These are phyloP conservation scores for Cotesia vestalis DNA, from an alignment of 1,140 invertebrate genomes.

Conservation along the genomic window DNA sequence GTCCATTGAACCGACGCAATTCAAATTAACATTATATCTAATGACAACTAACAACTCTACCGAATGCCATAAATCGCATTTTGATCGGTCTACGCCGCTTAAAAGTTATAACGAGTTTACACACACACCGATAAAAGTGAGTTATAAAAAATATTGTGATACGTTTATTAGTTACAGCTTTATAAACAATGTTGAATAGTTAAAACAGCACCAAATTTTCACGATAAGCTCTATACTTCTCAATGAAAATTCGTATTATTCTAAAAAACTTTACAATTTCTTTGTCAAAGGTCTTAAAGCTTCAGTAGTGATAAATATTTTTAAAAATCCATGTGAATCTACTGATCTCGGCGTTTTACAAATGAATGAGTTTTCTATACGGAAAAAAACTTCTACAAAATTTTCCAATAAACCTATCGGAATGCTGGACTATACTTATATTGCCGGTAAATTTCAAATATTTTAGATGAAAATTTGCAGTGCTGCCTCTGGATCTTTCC, in stretches of 20 bases:
- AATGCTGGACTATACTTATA: no score
- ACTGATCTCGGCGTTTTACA: not conserved
- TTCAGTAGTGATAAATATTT: not conserved
- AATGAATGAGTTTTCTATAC: not conserved
- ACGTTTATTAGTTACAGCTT: not conserved
- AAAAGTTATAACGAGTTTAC: no score
- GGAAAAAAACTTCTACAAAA: no score
- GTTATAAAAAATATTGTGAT: not conserved
- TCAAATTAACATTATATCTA: no score
- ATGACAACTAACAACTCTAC: no score
- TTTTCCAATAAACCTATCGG: no score
- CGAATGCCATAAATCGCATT: no score
- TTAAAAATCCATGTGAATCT: not conserved
- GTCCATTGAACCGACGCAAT: no score
- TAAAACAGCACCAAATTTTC: conserved; percentile 23
- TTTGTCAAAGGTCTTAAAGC: not conserved
- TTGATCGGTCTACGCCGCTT: no score
- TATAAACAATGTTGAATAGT: conserved; percentile 11
- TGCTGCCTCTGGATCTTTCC: no score
- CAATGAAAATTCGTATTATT: not conserved
- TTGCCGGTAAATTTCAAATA: no score
- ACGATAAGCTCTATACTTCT: not conserved
- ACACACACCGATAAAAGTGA: not conserved
- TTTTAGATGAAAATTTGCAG: no score
- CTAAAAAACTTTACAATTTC: not conserved